These are phyloP conservation scores for Hippolais icterina DNA, from an alignment of 2,113 vertebrate genomes.

Conservation along the genomic window DNA sequence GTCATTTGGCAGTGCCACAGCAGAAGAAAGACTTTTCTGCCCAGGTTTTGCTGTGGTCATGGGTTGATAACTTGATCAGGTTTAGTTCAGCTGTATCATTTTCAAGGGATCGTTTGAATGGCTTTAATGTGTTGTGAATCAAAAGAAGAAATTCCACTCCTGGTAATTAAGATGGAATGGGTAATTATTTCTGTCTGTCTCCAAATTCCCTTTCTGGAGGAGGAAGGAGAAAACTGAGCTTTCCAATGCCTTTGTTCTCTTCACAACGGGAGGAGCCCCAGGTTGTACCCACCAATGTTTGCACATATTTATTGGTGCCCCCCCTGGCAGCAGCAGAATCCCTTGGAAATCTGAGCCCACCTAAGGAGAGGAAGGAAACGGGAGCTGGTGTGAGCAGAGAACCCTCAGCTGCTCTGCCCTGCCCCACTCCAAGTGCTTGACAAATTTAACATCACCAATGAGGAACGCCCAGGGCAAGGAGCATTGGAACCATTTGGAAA, in stretches of 20 bases:
- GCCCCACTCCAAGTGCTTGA: background rate
- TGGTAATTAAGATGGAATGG: background rate
- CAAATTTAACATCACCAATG: background rate
- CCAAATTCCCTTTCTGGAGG: background rate
- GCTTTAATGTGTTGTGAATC: background rate
- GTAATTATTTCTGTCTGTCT: background rate
- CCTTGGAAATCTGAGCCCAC: background rate
- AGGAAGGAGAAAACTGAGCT: background rate
- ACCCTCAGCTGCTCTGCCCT: background rate
- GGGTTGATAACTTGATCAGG: background rate
- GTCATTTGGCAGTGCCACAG: background rate
- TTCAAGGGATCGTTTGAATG: background rate
- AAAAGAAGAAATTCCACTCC: background rate
- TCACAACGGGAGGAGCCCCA: accelerated
- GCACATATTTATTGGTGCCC: background rate
- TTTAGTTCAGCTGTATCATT: background rate
- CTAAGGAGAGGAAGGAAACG: background rate
- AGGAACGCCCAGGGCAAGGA: background rate
- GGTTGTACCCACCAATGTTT: background rate
- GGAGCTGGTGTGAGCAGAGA: background rate
- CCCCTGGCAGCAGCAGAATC: background rate
- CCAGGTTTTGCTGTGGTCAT: background rate
- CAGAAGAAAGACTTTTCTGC: background rate
- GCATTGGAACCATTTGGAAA: background rate
- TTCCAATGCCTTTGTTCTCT: background rate